Conservation (phyloP, 2,113 vertebrate genomes). For the Eublepharis macularius region DNA sequence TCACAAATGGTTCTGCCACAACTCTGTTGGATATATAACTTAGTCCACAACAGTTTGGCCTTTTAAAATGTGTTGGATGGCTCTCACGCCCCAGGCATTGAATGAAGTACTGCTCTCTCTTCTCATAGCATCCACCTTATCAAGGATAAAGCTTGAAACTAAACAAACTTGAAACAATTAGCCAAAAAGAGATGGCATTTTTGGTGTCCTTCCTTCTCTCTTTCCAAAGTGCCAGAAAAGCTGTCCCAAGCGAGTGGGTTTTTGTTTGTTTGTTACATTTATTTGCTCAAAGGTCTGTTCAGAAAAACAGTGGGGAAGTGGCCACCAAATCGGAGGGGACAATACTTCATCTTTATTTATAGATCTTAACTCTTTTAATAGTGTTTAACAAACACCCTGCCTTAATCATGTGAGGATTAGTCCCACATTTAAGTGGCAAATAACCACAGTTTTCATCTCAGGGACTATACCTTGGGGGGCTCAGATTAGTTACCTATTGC, state of each 20-base stretch:
- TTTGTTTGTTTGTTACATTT: not conserved
- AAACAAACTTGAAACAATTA: slow-evolving; percentile 59
- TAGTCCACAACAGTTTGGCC: not conserved
- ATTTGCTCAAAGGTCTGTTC: slow-evolving; percentile 38
- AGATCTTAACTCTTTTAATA: slow-evolving; percentile 74
- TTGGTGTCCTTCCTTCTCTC: slow-evolving; percentile 2
- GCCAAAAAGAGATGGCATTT: slow-evolving; percentile 54
- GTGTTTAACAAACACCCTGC: slow-evolving; percentile 73
- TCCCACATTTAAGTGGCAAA: slow-evolving; percentile 65
- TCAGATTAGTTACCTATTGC: slow-evolving; percentile 43
- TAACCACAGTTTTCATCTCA: slow-evolving; percentile 28
- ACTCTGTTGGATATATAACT: fast-evolving
- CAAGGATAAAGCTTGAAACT: slow-evolving; percentile 38
- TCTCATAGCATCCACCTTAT: slow-evolving; percentile 37
- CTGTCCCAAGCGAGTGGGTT: not conserved
- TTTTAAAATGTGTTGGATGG: not conserved
- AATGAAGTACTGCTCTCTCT: slow-evolving; percentile 19
- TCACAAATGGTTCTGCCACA: not conserved
- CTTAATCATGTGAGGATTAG: slow-evolving; percentile 69
- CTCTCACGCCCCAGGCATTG: not conserved
- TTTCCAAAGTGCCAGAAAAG: slow-evolving; percentile 36
- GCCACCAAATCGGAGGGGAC: slow-evolving; percentile 58
- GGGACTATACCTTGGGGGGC: slow-evolving; percentile 27
- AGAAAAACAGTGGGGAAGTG: slow-evolving; percentile 50
- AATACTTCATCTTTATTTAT: slow-evolving; percentile 69